Percentiles rank a stretch among this genome's conserved stretches.
These are phyloP conservation scores for Nixonia krombeini DNA, from an alignment of 1,140 invertebrate genomes.

Conservation along the genomic window DNA sequence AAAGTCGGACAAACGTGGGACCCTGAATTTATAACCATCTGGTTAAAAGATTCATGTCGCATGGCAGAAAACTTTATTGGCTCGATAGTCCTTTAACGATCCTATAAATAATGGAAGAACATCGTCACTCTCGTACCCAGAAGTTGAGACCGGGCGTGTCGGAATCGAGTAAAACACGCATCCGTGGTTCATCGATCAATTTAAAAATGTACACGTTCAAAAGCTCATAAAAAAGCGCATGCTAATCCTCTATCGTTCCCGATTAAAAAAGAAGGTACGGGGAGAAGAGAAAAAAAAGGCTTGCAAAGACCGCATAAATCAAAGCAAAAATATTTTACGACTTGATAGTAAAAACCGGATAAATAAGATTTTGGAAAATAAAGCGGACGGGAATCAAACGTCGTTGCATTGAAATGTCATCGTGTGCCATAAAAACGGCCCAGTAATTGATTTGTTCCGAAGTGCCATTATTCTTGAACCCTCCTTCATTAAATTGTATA, in stretches of 20 bases:
- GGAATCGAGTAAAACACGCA: slow-evolving; percentile 40
- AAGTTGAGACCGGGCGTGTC: slow-evolving; percentile 27
- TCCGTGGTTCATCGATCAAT: slow-evolving; percentile 28
- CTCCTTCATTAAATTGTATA: too few species aligned
- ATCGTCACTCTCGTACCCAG: slow-evolving; percentile 37
- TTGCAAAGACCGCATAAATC: not conserved
- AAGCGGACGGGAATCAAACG: too few species aligned
- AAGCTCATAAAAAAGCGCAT: slow-evolving; percentile 5
- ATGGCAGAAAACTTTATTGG: slow-evolving; percentile 42
- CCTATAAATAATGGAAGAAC: slow-evolving; percentile 44
- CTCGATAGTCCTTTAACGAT: slow-evolving; percentile 49
- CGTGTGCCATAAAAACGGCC: too few species aligned
- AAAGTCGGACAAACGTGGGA: slow-evolving; percentile 39
- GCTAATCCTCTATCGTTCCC: not conserved
- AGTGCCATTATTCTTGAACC: too few species aligned
- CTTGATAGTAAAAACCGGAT: too few species aligned
- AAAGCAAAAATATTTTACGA: not conserved
- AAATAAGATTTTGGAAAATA: too few species aligned
- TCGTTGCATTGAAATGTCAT: too few species aligned
- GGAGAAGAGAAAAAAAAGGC: not conserved
- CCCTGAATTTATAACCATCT: slow-evolving; percentile 46
- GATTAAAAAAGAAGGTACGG: not conserved
- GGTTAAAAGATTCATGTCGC: slow-evolving; percentile 45
- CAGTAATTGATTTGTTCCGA: too few species aligned
- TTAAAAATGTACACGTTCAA: slow-evolving; percentile 9